Evolutionary conservation across 1,140 invertebrate genomes (phyloP), one percentile per base, ranked within the genome.

Genomic region (Zeugodacus cucurbitae): DNA sequence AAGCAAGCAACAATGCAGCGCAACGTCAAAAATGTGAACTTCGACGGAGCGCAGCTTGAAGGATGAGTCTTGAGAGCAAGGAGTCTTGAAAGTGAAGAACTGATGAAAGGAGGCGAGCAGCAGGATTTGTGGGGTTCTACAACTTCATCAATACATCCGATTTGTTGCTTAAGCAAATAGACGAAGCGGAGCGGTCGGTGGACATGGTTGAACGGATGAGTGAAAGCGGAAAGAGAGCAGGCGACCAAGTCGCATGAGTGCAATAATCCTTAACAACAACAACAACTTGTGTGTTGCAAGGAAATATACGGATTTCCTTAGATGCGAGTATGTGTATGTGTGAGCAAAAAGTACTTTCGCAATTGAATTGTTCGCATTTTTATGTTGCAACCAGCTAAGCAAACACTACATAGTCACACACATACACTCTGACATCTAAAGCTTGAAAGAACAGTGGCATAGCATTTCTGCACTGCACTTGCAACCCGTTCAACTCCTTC

Each of bases 61-160:
- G 44, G 3, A 48, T 7, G 11, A 34, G 11, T 82, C 5, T 54
- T n/a, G 8, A 54, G 22, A 37, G 32, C 10, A 22, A 22, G 17
- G 7, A 17, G 20, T n/a, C n/a, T n/a, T n/a, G n/a, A n/a, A 10
- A 37, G 4, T 48, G 37, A 14, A 8, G 74, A 22, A 2, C 67
- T 6, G 14, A 34, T 26, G 22, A 8, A 32, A 0, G 10, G 22
- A 34, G n/a, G n/a, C 34, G 22, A 82, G 22, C 67, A 74, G 67
- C 67, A 41, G 41, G 74, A 82, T 48, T 20, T 82, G 22, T 48
- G 74, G n/a, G 20, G 34, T 82, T 82, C 26, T 48, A 54, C 37
- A 41, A 41, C 74, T 82, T 82, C 74, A 82, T 82, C 74, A 82
- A 82, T 82, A 82, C 41, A 82, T 82, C 74, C 41, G 74, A 48